Base-by-base conservation (phyloP, 1,140 invertebrate species). In the Drosophila micromelanica region DNA sequence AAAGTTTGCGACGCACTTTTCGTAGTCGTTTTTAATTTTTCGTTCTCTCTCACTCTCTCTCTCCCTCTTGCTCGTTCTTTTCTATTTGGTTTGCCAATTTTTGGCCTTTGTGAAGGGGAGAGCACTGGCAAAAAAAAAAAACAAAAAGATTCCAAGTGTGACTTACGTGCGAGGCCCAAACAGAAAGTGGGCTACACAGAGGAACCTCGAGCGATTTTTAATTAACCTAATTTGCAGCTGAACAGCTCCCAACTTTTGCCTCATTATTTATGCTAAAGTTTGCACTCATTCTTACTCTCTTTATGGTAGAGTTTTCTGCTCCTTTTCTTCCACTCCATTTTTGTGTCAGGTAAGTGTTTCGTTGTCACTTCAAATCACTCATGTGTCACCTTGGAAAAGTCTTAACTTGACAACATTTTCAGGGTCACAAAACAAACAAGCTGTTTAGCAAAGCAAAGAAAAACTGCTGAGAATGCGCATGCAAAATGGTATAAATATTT, bases 141-240 rank as follows among this genome's bases (percentile, higher is more conserved):
- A 17, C 23, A 49, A 48, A 49, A 49, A 57, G 37, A 65, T 46
- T 57, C 35, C 46, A 38, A 72, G 43, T 60, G 62, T 78, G 82
- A 75, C 73, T 71, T 73, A 73, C 61, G 81, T 65, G 63, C 32
- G 51, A 55, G 42, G 3, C 20, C 7, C 12, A 20, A 49, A 67
- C 15, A 35, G 9, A 30, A 7, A 20, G 20, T 13, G 20, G 35
- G n/a, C 7, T 3, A 9, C 23, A 49, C 1, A 37, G 30, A 37
- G 13, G 69, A 78, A 81, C 81, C 81, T 87, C 82, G 75, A 86
- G 82, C 76, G 70, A 68, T 87, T 86, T 86, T 86, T 86, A 86
- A 86, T 89, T 86, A 86, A 86, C 82, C 82, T 86, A 86, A 86
- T 86, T 86, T 86, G 79, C 76, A 82, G 78, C 76, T 78, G 45